Evolutionary conservation across 2,888 invertebrate genomes (phyloP).

Genomic region (Augiades crinisus): DNA sequence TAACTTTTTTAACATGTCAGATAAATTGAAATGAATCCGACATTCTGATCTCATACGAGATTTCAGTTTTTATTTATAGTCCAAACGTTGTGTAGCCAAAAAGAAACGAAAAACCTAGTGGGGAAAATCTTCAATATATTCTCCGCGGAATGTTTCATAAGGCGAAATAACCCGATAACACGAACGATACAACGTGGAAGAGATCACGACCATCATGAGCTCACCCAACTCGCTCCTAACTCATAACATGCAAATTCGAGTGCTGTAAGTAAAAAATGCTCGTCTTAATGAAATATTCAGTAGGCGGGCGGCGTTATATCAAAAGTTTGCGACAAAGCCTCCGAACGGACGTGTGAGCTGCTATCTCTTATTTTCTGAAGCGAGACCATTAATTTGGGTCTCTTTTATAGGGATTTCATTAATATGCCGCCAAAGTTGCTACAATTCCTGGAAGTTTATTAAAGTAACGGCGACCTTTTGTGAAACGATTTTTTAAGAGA

Average conservation of each 20-base stretch:
- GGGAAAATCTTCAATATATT: too few relatives aligned
- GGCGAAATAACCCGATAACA: too few relatives aligned
- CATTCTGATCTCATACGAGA: too few relatives aligned
- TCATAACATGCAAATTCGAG: conserved; percentile 74
- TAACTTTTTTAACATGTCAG: too few relatives aligned
- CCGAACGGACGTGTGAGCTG: conserved; percentile 23
- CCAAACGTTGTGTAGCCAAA: too few relatives aligned
- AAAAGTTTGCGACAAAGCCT: conserved; percentile 45
- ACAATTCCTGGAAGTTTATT: conserved; percentile 1
- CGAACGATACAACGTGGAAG: conserved; percentile 26
- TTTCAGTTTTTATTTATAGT: too few relatives aligned
- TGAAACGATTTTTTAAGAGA: background rate
- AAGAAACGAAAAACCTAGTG: too few relatives aligned
- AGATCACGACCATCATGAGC: conserved; percentile 38
- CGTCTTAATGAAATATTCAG: conserved; percentile 74
- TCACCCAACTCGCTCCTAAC: conserved; percentile 44
- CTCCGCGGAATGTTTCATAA: conserved; percentile 17
- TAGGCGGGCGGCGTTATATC: conserved; percentile 57
- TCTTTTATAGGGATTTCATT: conserved; percentile 17
- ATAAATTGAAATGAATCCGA: too few relatives aligned
- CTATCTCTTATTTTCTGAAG: conserved; percentile 15
- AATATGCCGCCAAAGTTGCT: conserved; percentile 7
- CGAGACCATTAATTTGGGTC: conserved; percentile 18
- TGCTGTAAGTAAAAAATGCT: conserved; percentile 55
- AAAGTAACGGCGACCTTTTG: background rate